These are phyloP conservation scores for Trachelus tabidus DNA, from an alignment of 2,888 invertebrate genomes.

Conservation along the genomic window DNA sequence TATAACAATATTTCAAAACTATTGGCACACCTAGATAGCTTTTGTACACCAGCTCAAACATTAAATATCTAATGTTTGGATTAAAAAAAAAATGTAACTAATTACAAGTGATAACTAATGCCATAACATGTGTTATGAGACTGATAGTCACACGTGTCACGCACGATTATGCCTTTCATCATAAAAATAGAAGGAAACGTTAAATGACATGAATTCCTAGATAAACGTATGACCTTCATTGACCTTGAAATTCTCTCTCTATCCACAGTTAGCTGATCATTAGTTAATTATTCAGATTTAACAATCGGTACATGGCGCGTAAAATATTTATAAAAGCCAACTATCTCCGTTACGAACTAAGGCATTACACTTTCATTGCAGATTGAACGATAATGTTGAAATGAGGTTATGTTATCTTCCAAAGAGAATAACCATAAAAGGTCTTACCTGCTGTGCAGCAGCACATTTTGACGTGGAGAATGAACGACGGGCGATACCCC, in stretches of 20 bases:
- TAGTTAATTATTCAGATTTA: conserved; percentile 31
- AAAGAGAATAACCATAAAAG: not conserved
- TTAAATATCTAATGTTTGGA: not conserved
- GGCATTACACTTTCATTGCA: not conserved
- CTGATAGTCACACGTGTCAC: not conserved
- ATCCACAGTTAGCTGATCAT: conserved; percentile 17
- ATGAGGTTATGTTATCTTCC: conserved; percentile 27
- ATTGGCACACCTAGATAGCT: not conserved
- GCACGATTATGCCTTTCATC: not conserved
- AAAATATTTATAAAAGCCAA: conserved; percentile 8
- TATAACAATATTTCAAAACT: conserved; percentile 67
- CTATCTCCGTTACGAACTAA: not conserved
- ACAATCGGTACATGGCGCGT: not conserved
- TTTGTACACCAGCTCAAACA: not conserved
- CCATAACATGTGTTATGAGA: conserved; percentile 1
- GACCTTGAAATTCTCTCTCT: conserved; percentile 19
- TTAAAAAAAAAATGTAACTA: not conserved
- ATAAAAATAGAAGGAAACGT: conserved; percentile 9
- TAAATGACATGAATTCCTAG: conserved; percentile 7
- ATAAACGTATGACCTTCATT: conserved; percentile 37
- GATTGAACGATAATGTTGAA: not conserved
- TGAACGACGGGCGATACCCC: conserved; percentile 52
- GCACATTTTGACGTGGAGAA: conserved; percentile 62
- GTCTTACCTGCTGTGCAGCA: conserved; percentile 59
- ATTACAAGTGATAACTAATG: conserved; percentile 8